These are phyloP conservation scores for Gari tellinella DNA, from an alignment of 2,888 invertebrate genomes.

Conservation along the genomic window DNA sequence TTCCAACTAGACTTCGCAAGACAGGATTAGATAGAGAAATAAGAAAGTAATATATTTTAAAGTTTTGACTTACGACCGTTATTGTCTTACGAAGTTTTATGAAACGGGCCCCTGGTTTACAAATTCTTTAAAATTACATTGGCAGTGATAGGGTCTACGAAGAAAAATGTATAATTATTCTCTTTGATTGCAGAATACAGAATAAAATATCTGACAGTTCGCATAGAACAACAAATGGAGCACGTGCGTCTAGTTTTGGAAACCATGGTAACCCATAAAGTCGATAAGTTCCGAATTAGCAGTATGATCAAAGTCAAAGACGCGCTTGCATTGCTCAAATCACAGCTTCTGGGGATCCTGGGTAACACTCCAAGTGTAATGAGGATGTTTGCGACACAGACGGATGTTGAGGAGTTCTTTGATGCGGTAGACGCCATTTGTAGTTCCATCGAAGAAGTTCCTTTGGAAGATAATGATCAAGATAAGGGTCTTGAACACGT, in stretches of 20 bases:
- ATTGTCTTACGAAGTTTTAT: too few species aligned
- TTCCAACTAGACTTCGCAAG: too few species aligned
- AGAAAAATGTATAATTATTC: background rate
- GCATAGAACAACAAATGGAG: conserved; percentile 1
- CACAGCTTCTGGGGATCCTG: too few species aligned
- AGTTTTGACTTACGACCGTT: too few species aligned
- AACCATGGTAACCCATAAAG: background rate
- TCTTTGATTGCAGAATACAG: conserved; percentile 6
- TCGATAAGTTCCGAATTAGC: background rate
- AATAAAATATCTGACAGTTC: background rate
- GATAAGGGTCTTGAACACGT: background rate
- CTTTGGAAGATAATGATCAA: conserved; percentile 5
- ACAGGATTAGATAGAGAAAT: too few species aligned
- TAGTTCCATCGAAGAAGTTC: conserved; percentile 4
- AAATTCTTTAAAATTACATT: too few species aligned
- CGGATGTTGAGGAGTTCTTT: conserved; percentile 16
- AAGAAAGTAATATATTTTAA: too few species aligned
- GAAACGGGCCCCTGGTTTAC: too few species aligned
- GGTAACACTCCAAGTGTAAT: background rate
- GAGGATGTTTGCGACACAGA: background rate
- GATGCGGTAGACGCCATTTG: conserved; percentile 7
- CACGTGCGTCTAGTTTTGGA: conserved; percentile 1
- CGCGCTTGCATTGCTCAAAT: background rate
- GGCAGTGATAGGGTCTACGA: too few species aligned
- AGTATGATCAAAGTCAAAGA: background rate